These are phyloP conservation scores for Hyposmocoma kahamanoa DNA, from an alignment of 1,140 invertebrate genomes.

Conservation along the genomic window DNA sequence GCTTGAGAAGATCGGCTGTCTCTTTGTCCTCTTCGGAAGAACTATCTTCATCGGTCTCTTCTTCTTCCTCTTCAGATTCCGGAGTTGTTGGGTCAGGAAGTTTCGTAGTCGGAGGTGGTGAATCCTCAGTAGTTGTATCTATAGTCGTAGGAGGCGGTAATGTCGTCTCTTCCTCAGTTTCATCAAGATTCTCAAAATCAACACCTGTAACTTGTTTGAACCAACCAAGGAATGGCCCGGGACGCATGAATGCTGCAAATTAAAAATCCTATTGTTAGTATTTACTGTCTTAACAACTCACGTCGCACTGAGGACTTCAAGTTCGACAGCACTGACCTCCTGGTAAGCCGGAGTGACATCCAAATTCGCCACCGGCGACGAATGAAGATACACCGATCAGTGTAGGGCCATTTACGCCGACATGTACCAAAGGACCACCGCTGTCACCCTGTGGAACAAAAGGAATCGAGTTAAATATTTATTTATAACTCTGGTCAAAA, in stretches of 20 bases:
- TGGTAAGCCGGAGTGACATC: constrained; percentile 71
- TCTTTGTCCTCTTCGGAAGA: constrained; percentile 17
- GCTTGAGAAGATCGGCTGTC: constrained; percentile 38
- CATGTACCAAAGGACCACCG: constrained; percentile 68
- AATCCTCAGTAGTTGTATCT: constrained; percentile 11
- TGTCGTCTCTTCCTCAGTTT: constrained; percentile 21
- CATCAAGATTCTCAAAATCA: constrained; percentile 41
- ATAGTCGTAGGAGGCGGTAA: constrained; percentile 10
- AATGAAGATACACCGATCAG: constrained; percentile 74
- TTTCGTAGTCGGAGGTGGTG: background rate
- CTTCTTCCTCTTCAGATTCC: constrained; percentile 25
- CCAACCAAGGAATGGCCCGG: constrained; percentile 48
- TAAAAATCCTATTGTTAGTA: no score
- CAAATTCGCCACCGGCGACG: constrained; percentile 53
- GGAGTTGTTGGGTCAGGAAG: background rate
- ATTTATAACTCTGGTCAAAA: background rate
- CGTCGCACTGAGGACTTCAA: no score
- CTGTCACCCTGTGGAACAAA: constrained; percentile 64
- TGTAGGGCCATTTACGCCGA: constrained; percentile 36
- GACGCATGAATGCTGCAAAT: constrained; percentile 43
- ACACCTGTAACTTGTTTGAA: constrained; percentile 37
- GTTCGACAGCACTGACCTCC: constrained; percentile 57
- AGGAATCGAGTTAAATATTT: background rate
- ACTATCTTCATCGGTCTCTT: background rate
- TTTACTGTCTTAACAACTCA: no score